Conservation (phyloP, 2,888 invertebrate species). For the Drosophila hamatofila region DNA sequence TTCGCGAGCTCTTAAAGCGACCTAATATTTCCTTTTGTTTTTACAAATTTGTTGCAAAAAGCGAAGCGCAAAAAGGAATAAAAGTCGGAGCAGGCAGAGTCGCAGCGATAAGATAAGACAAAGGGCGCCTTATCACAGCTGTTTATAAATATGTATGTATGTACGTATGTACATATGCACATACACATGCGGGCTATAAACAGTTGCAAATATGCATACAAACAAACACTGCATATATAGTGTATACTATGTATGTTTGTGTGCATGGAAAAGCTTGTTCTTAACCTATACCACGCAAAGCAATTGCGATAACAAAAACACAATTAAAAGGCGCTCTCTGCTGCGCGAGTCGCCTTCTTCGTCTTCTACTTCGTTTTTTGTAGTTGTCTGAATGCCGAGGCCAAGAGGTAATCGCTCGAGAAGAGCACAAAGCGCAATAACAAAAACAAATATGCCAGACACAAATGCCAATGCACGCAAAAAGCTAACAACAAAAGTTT, state of each 20-base stretch:
- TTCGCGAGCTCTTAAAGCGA: conserved; percentile 45
- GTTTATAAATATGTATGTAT: conserved; percentile 24
- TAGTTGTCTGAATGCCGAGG: conserved; percentile 59
- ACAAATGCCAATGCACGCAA: conserved; percentile 55
- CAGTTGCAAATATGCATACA: conserved; percentile 13
- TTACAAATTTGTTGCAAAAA: conserved; percentile 53
- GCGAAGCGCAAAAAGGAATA: conserved; percentile 21
- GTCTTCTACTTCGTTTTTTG: conserved; percentile 27
- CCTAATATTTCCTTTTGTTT: conserved; percentile 64
- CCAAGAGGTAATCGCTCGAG: conserved; percentile 69
- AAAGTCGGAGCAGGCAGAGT: neutral
- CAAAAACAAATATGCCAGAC: conserved; percentile 43
- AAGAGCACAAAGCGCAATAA: conserved; percentile 41
- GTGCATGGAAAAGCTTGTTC: conserved; percentile 53
- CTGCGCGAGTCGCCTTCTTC: conserved; percentile 4
- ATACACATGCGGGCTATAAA: conserved; percentile 17
- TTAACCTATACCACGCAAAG: conserved; percentile 70
- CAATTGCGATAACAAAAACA: conserved; percentile 58
- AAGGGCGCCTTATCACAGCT: conserved; percentile 63
- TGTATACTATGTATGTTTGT: conserved; percentile 5
- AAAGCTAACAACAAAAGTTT: conserved; percentile 46
- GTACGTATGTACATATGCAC: conserved; percentile 1
- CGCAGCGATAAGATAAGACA: conserved; percentile 61
- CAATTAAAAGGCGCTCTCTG: conserved; percentile 59
- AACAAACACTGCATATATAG: neutral